Percentiles rank a stretch among this genome's conserved stretches.
Evolutionary conservation across 2,888 invertebrate genomes (phyloP).

Genomic region (Tanytarsus gracilentus): DNA sequence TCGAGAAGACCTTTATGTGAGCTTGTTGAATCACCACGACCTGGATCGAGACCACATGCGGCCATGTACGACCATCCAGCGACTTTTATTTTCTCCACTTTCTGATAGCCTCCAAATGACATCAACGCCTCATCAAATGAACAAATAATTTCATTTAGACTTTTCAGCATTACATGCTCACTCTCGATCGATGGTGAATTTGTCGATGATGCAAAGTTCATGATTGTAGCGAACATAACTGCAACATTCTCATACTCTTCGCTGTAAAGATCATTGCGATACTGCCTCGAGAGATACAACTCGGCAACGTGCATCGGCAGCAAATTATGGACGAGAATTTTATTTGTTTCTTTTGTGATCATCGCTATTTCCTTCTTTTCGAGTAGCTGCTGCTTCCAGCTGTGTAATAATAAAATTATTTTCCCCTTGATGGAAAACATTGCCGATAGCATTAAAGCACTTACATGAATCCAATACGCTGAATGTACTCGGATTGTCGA

Average conservation of each 20-base stretch:
- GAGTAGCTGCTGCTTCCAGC: slow-evolving; percentile 61
- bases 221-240: slow-evolving; percentile 93
- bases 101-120: slow-evolving; percentile 47
- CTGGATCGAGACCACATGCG: slow-evolving; percentile 80
- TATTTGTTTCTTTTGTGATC: slow-evolving; percentile 79
- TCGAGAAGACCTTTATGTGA: slow-evolving; percentile 37
- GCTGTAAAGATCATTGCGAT: slow-evolving; percentile 69
- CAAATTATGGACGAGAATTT: slow-evolving; percentile 82
- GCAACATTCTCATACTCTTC: slow-evolving; percentile 82
- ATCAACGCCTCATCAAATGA: slow-evolving; percentile 82
- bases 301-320: slow-evolving; percentile 85
- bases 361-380: slow-evolving; percentile 79
- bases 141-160: slow-evolving; percentile 84
- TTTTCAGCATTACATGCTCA: slow-evolving; percentile 55
- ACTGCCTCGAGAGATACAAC: slow-evolving; percentile 62
- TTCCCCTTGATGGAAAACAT: background rate
- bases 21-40: slow-evolving; percentile 52
- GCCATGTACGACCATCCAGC: slow-evolving; percentile 98
- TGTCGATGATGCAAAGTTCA: slow-evolving; percentile 66
- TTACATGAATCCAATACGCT: slow-evolving; percentile 72
- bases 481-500: slow-evolving; percentile 81
- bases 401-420: slow-evolving; percentile 31
- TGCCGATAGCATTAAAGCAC: slow-evolving; percentile 35
- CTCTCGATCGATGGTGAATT: slow-evolving; percentile 51
- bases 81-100: slow-evolving; percentile 93